Evolutionary conservation across 2,888 invertebrate species (phyloP).

Genomic region (Strigamia transsilvanica): DNA sequence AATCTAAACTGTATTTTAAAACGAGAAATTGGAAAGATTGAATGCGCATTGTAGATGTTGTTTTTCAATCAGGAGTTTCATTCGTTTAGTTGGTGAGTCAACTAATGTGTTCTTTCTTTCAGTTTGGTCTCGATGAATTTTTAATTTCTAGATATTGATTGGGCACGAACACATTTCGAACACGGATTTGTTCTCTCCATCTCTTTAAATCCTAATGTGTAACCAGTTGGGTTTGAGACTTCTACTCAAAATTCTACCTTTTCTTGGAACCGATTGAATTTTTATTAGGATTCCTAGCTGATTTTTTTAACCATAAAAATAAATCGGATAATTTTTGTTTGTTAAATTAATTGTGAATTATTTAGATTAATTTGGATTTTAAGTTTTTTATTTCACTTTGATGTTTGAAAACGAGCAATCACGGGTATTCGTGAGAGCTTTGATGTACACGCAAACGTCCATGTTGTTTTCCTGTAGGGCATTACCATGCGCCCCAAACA

Average conservation of each 20-base stretch:
- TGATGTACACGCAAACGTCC: too few species aligned
- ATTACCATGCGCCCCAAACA: too few species aligned
- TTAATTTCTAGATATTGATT: background rate
- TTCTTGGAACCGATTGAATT: background rate
- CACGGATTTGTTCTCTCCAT: background rate
- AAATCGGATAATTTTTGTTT: too few species aligned
- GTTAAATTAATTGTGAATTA: too few species aligned
- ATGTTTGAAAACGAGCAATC: too few species aligned
- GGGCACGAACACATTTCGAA: background rate
- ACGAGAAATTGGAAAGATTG: background rate
- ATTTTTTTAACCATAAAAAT: too few species aligned
- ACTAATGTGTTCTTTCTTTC: background rate
- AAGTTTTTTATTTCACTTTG: too few species aligned
- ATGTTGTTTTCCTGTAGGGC: too few species aligned
- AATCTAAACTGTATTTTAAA: background rate
- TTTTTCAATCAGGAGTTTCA: background rate
- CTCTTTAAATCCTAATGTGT: conserved; percentile 6
- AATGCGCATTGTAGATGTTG: background rate
- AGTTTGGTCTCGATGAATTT: background rate
- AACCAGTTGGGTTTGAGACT: background rate
- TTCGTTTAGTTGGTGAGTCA: background rate
- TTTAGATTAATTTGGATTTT: too few species aligned
- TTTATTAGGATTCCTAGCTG: background rate
- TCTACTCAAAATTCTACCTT: background rate
- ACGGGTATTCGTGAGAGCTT: too few species aligned